Percentiles rank a stretch among this genome's conserved stretches.
Evolutionary conservation across 2,113 vertebrate genomes (phyloP).

Genomic region (Microtus richardsoni): DNA sequence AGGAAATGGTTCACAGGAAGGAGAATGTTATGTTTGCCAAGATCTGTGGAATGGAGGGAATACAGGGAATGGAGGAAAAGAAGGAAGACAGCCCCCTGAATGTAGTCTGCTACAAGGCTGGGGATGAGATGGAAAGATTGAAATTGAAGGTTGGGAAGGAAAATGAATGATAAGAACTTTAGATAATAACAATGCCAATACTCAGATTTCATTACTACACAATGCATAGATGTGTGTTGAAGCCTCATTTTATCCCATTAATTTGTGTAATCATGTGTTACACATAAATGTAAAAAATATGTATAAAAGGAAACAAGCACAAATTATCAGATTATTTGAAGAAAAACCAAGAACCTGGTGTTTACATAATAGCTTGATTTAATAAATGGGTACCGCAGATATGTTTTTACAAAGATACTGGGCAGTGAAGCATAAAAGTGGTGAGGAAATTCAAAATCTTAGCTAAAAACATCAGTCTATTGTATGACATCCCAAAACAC

Average conservation of each 20-base stretch:
- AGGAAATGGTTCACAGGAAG: neutral
- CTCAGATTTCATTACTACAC: neutral
- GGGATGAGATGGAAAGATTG: neutral
- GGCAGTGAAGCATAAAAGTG: neutral
- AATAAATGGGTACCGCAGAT: neutral
- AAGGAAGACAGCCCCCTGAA: neutral
- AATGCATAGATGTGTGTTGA: neutral
- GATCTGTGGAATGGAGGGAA: neutral
- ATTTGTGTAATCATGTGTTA: neutral
- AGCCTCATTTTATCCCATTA: neutral
- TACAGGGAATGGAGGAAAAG: neutral
- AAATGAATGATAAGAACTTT: too few relatives aligned
- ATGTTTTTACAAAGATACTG: neutral
- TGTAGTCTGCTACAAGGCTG: neutral
- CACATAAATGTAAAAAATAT: neutral
- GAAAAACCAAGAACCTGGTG: neutral
- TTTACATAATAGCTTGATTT: constrained; percentile 22
- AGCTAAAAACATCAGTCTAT: neutral
- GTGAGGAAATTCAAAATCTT: neutral
- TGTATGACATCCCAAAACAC: neutral
- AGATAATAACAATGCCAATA: neutral
- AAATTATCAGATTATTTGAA: neutral
- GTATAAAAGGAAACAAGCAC: neutral
- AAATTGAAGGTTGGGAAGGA: neutral
- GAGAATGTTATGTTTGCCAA: neutral